phyloP scores from a whole-genome alignment of 2,888 invertebrate species.

The Brachyopa scutellaris region DNA sequence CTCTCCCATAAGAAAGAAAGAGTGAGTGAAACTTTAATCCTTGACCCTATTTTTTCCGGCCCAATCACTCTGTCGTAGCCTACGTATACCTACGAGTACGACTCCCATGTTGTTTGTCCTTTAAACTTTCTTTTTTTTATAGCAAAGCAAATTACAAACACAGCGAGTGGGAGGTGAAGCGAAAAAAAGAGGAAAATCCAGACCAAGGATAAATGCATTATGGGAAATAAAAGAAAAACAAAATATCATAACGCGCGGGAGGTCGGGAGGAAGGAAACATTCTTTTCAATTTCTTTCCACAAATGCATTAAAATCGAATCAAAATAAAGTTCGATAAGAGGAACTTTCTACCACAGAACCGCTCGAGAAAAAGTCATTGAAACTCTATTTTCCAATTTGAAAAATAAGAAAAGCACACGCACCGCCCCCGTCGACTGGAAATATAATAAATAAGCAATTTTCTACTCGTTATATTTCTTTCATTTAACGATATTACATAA shows the following conservation, averaged over 20 bases:
- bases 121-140: background rate
- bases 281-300: constrained; percentile 25
- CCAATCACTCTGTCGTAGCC: background rate
- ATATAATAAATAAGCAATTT: constrained; percentile 57
- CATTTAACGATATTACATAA: constrained; percentile 46
- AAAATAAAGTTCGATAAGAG: constrained; percentile 47
- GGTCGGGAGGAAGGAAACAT: background rate
- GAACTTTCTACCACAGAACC: background rate
- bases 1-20: background rate
- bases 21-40: constrained; percentile 41
- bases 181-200: constrained; percentile 26
- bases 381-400: constrained; percentile 27
- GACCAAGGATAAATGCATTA: constrained; percentile 63
- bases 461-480: constrained; percentile 35
- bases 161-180: background rate
- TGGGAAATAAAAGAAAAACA: constrained; percentile 1
- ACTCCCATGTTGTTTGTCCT: constrained; percentile 4
- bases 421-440: background rate
- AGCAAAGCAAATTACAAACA: background rate
- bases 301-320: constrained; percentile 54
- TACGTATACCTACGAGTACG: background rate
- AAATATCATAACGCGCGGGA: background rate
- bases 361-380: constrained; percentile 7
- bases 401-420: background rate
- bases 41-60: constrained; percentile 37